Conservation (phyloP, 1,140 invertebrate genomes). For the Philotrypesis tridentata region DNA sequence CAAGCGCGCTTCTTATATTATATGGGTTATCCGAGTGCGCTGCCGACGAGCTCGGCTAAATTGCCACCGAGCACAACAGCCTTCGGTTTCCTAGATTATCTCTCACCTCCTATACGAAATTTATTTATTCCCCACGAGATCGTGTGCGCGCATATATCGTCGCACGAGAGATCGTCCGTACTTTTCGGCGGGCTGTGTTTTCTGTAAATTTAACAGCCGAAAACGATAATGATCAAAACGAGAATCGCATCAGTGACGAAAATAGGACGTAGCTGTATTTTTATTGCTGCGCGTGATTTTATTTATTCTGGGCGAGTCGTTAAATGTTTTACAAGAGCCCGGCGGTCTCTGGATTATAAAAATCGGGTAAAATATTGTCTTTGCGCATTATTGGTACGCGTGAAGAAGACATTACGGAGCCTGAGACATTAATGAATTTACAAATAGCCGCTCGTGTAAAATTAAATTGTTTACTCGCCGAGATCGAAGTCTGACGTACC, state of each 20-base stretch:
- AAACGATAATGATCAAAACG: slow-evolving; percentile 10
- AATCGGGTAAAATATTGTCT: no score
- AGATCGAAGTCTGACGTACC: background rate
- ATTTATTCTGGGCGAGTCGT: background rate
- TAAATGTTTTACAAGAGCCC: background rate
- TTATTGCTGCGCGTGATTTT: background rate
- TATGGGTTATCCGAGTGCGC: background rate
- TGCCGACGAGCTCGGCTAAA: slow-evolving; percentile 4
- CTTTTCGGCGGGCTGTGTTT: background rate
- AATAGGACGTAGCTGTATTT: slow-evolving; percentile 19
- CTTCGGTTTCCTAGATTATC: slow-evolving; percentile 40
- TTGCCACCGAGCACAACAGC: background rate
- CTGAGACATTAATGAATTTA: background rate
- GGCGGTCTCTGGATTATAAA: no score
- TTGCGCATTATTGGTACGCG: no score
- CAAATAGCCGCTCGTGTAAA: background rate
- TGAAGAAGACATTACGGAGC: no score
- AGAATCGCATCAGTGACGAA: slow-evolving; percentile 16
- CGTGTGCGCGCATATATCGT: slow-evolving; percentile 16
- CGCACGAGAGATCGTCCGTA: background rate
- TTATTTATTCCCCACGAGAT: slow-evolving; percentile 26
- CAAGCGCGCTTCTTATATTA: slow-evolving; percentile 55
- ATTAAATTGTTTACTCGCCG: background rate
- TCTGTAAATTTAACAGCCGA: background rate
- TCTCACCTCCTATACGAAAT: slow-evolving; percentile 31